Base-by-base conservation (phyloP, 1,140 invertebrate species). In the Oryctes rhinoceros region DNA sequence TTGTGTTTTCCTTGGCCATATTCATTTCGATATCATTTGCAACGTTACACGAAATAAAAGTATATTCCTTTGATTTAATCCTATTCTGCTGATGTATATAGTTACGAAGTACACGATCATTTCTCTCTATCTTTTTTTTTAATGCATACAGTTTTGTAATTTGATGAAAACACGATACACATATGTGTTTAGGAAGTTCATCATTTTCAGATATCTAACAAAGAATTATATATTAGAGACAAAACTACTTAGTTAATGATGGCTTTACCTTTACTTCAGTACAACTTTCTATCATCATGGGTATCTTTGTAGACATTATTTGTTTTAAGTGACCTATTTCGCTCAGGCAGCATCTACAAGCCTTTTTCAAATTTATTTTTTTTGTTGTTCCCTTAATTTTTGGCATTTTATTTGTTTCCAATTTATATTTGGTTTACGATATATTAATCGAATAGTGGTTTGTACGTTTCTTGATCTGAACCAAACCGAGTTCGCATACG, bases 271-370 rank as follows among this genome's bases (percentile, higher is more conserved):
- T 75, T 18, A 84, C 62, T 30, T 80, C 77, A 20, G 81, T 78
- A 82, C 82, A 84, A 76, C 4, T 80, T 78, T 84, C 82, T 53
- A 85, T 81, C 84, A 85, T 85, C 80, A 78, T 80, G 10, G 84
- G 80, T 77, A 85, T 49, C 49, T 78, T 81, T 53, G 83, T 81
- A 13, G 75, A 76, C 76, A 84, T 82, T 62, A 85, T 82, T 67
- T 84, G 80, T 82, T 77, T 80, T 48, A 85, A 80, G 62, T 83
- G 79, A 13, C 79, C 81, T 71, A 76, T 76, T 81, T 84, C 84
- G 48, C 53, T 81, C 24, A 85, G 65, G 80, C 84, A 85, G 5
- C 81, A 77, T 67, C 84, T 78, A 75, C 84, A 85, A n/a, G 84
- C 80, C 79, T 82, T 83, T 30, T 83, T 80, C 1, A 84, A 78